Evolutionary conservation across 2,113 vertebrate species (phyloP).

Genomic region (Morone chrysops): DNA sequence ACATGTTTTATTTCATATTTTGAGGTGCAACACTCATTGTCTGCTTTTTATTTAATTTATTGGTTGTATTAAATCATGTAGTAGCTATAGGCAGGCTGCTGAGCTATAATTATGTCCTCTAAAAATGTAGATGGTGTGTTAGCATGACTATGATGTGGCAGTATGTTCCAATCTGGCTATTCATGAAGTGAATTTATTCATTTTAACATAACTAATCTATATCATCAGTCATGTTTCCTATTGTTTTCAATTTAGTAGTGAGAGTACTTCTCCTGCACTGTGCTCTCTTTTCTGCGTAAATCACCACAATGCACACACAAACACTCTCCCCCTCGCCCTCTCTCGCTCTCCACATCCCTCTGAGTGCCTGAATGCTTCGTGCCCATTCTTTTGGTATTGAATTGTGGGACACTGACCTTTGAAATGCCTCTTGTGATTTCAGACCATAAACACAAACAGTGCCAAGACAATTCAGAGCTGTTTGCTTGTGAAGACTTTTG

Average conservation of each 20-base stretch:
- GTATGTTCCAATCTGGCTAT: neutral
- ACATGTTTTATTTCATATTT: neutral
- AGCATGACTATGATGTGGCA: neutral
- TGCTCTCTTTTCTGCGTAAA: constrained; percentile 13
- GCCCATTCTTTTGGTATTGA: constrained; percentile 49
- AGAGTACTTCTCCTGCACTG: neutral
- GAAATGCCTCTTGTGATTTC: constrained; percentile 40
- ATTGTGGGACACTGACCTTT: constrained; percentile 64
- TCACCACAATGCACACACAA: constrained; percentile 30
- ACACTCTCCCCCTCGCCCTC: constrained; percentile 3
- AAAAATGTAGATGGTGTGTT: neutral
- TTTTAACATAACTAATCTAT: neutral
- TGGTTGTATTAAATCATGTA: neutral
- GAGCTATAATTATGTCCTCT: neutral
- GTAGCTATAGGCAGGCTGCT: neutral
- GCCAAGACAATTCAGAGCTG: constrained; percentile 30
- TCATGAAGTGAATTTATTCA: neutral
- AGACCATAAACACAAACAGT: constrained; percentile 37
- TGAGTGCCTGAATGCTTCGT: neutral
- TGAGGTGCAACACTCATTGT: neutral
- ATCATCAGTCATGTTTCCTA: neutral
- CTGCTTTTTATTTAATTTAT: neutral
- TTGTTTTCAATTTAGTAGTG: neutral
- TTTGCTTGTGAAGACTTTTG: neutral
- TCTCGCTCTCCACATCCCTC: neutral